Evolutionary conservation across 2,797 vertebrate genomes (phyloP).

Genomic region (Benthosema pterotum): DNA sequence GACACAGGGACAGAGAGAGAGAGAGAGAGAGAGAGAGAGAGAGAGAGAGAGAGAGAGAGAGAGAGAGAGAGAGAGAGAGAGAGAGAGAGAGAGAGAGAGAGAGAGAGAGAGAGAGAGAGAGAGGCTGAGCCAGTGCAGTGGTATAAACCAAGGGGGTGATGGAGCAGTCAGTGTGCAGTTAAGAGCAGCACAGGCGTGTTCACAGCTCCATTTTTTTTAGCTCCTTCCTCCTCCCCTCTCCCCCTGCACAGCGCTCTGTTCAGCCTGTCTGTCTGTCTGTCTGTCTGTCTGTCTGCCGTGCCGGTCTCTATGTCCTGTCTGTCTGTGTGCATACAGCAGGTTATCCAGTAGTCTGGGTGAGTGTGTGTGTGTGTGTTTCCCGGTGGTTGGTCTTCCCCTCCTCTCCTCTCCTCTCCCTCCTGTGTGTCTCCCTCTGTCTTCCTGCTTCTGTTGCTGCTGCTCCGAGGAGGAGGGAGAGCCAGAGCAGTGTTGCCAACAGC

Average conservation of each 20-base stretch:
- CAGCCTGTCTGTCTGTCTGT: constrained; percentile 24
- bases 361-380: no score
- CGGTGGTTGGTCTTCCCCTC: constrained; percentile 13
- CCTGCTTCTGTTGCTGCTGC: constrained; percentile 71
- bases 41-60: constrained; percentile 43
- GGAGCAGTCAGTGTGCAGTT: constrained; percentile 36
- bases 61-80: constrained; percentile 12
- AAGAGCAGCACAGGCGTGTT: constrained; percentile 46
- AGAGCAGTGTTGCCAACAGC: no score
- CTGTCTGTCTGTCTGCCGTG: constrained; percentile 51
- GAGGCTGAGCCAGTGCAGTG: neutral
- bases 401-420: neutral
- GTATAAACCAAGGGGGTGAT: constrained; percentile 39
- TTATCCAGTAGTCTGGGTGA: no score
- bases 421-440: constrained; percentile 45
- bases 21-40: constrained; percentile 33
- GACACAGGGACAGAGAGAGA: no score
- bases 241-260: no score
- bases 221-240: neutral
- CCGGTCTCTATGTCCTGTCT: no score
- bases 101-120: constrained; percentile 6
- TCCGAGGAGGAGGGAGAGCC: constrained; percentile 68
- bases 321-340: no score
- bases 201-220: constrained; percentile 67
- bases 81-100: neutral